Conservation (phyloP, 30 jellyfish, hydroid and myxozoan genomes). For the Hydra vulgaris region DNA sequence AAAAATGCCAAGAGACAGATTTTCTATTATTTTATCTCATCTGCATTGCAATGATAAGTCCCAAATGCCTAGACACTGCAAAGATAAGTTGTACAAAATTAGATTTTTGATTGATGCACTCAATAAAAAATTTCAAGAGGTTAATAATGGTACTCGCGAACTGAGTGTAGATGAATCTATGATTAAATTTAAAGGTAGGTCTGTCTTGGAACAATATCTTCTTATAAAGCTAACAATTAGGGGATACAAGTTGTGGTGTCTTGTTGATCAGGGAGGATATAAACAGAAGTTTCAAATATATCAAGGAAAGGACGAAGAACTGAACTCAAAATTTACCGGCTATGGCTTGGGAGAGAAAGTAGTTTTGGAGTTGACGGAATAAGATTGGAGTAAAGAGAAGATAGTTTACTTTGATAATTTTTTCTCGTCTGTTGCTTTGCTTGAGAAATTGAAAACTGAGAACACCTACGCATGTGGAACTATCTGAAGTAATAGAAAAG, state of each 20-base stretch:
- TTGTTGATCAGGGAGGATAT: constrained; percentile 55
- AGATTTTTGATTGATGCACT: constrained; percentile 31
- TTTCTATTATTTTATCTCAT: constrained; percentile 24
- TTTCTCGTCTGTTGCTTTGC: constrained; percentile 37
- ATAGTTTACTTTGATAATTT: constrained; percentile 33
- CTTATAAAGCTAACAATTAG: constrained; percentile 50
- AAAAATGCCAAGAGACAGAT: constrained; percentile 21
- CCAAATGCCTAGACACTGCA: constrained; percentile 41
- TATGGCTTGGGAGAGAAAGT: constrained; percentile 51
- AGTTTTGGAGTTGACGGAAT: constrained; percentile 20
- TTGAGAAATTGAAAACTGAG: constrained; percentile 23
- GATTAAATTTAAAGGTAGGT: not conserved
- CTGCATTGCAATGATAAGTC: constrained; percentile 41
- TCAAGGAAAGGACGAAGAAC: constrained; percentile 39
- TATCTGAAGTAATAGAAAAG: constrained; percentile 33
- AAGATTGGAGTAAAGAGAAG: constrained; percentile 16
- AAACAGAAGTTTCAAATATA: constrained; percentile 34
- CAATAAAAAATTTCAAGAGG: constrained; percentile 33
- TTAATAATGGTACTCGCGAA: constrained; percentile 27
- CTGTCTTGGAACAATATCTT: constrained; percentile 5
- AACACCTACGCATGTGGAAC: constrained; percentile 40
- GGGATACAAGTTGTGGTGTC: constrained; percentile 49
- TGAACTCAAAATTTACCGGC: constrained; percentile 11
- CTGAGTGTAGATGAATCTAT: constrained; percentile 13
- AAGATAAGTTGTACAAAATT: constrained; percentile 34